Conservation (phyloP, 23 tunicate species). For the Corella eumyota region DNA sequence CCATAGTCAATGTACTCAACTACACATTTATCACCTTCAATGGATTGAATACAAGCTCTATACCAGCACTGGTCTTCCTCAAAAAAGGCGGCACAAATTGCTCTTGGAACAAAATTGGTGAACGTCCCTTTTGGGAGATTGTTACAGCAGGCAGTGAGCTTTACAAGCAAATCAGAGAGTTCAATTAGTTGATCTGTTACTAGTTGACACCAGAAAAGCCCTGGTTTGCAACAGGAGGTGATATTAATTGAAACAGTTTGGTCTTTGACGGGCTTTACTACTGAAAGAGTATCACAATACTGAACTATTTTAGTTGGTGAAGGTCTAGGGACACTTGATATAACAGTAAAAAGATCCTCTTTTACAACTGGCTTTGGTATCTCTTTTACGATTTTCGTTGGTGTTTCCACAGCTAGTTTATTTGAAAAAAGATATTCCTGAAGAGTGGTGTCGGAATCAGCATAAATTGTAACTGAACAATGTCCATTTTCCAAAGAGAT, state of each 20-base stretch:
- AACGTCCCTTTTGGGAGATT: neutral
- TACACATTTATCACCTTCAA: neutral
- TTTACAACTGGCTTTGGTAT: neutral
- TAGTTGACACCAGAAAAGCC: slow-evolving; percentile 18
- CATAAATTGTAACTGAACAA: too few species aligned
- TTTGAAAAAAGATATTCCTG: neutral
- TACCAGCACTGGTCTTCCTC: slow-evolving; percentile 47
- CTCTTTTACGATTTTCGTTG: neutral
- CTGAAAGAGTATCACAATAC: neutral
- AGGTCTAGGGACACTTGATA: too few species aligned
- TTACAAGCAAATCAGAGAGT: neutral
- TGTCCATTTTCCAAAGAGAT: too few species aligned
- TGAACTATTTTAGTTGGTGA: too few species aligned
- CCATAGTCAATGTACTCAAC: slow-evolving; percentile 49
- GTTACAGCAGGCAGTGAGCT: slow-evolving; percentile 7
- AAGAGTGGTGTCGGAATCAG: too few species aligned
- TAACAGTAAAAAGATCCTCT: too few species aligned
- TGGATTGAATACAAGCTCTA: slow-evolving; percentile 13
- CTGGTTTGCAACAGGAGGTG: neutral
- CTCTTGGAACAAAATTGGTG: neutral
- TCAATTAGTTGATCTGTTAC: slow-evolving; percentile 4
- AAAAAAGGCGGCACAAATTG: slow-evolving; percentile 33
- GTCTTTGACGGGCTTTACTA: neutral
- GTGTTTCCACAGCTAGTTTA: neutral
- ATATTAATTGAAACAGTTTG: neutral